Base-by-base conservation (phyloP, 2,797 vertebrate genomes). In the Poliocrania exsul region DNA sequence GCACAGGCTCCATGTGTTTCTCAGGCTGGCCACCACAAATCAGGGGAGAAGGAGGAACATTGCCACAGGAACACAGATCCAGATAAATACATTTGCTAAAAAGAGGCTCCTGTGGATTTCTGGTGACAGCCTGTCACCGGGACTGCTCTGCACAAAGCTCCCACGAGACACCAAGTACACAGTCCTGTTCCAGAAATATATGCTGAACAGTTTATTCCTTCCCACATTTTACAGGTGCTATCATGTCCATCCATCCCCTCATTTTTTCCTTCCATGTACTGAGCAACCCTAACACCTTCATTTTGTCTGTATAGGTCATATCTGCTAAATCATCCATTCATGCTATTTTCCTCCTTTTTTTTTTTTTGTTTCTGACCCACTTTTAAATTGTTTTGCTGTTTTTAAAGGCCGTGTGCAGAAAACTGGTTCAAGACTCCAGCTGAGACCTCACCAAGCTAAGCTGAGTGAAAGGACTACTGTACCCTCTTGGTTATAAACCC, bases 381-480 rank as follows among this genome's bases (percentile, higher is more conserved):
- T 82, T 73, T 60, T 60, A 53, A 80, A 29, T 82, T 75, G 38
- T 66, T 90, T 75, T 88, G 49, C 75, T 90, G 82, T 10, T 93
- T 95, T 42, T 67, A 38, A 91, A 83, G 65, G 61, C 77, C 83
- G 38, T 18, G 66, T 67, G 38, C 26, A 78, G 61, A 83, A 92
- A 95, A 95, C 61, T 86, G 77, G 77, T 77, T 86, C 73, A 90
- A 86, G 80, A 38, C 81, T 88, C 73, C 86, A 90, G 77, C 86
- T 75, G 88, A 79, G 83, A 80, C n/a, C 71, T 84, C 58, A 57
- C 62, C 58, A 67, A 79, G 70, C 25, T 15, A 49, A 87, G 56
- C 1, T 65, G 71, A 74, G 44, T 31, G 40, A 67, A 92, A 92
- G 40, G 35, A 87, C 33, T 0, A 0, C 61, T 86, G 56, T 31